Conservation (phyloP, 2,797 vertebrate genomes). For the Myoxocephalus aenaeus region DNA sequence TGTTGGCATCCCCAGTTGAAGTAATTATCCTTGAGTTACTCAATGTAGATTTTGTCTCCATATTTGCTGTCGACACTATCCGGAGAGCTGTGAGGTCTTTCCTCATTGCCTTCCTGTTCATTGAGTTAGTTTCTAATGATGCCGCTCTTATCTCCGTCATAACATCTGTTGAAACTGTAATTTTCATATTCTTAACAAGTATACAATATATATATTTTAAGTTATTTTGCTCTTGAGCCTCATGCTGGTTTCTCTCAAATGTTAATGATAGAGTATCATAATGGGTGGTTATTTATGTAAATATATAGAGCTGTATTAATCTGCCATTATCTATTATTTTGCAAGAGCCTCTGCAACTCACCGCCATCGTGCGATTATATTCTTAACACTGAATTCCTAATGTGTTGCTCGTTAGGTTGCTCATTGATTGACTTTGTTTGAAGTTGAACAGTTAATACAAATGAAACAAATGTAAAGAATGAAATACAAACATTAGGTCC, state of each 20-base stretch:
- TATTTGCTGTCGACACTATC: constrained; percentile 13
- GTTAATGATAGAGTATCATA: neutral
- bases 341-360: neutral
- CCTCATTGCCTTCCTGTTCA: neutral
- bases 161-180: neutral
- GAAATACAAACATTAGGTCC: neutral
- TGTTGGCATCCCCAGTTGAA: constrained; percentile 27
- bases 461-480: neutral
- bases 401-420: neutral
- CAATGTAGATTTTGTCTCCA: constrained; percentile 49
- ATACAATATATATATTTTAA: neutral
- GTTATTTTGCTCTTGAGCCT: constrained; percentile 1
- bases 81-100: neutral
- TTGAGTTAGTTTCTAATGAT: constrained; percentile 14
- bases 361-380: neutral
- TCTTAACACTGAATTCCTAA: neutral
- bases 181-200: neutral
- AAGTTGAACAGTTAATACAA: neutral
- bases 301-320: neutral
- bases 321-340: neutral
- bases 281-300: neutral
- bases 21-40: constrained; percentile 53
- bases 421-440: neutral
- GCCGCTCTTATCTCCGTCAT: accelerated
- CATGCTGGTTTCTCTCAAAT: neutral